Base-by-base conservation (phyloP, 2,797 vertebrate genomes). In the Bucorvus abyssinicus region DNA sequence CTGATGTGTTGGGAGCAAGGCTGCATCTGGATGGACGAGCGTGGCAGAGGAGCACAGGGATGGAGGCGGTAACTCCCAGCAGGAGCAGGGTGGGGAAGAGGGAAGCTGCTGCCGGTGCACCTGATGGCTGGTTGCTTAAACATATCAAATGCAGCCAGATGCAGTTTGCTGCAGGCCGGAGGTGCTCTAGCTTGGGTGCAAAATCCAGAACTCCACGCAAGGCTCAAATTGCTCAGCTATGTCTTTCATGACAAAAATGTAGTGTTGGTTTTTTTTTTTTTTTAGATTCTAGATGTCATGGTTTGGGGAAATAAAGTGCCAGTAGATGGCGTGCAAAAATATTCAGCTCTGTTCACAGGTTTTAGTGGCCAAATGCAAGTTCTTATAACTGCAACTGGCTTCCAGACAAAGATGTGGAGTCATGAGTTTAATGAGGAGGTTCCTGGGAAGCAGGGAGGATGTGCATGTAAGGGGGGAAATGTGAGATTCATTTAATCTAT, bases 321-420 rank as follows among this genome's bases (percentile, higher is more conserved):
- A 68, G 94, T 96, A 97, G 95, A 82, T 95, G 95, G 95, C 88
- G 56, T 91, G 75, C 71, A 96, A 61, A 94, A 95, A 94, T 94
- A 80, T 83, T 70, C 64, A 64, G 11, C 38, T 14, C 26, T 47
- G 23, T 70, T 94, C 49, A 32, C 14, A 71, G 74, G 20, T 84
- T 59, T 93, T 90, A 23, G 53, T 76, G 67, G 79, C 56, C 45
- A 88, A 57, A 86, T 38, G 14, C 23, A 79, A 82, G 60, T 80
- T 90, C 36, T 63, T 65, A 10, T 85, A 84, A 40, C 30, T 70
- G 40, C 34, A 59, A 30, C 45, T 60, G 67, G 18, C 40, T 84
- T 87, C 12, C 21, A 5, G n/a, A 47, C 2, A 36, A 65, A 81
- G 36, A 40, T 9, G 17, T 40, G 30, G 20, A 69, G 81, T 29